Base-by-base conservation (phyloP, 2,888 invertebrate species). In the Odontomyia ornata region DNA sequence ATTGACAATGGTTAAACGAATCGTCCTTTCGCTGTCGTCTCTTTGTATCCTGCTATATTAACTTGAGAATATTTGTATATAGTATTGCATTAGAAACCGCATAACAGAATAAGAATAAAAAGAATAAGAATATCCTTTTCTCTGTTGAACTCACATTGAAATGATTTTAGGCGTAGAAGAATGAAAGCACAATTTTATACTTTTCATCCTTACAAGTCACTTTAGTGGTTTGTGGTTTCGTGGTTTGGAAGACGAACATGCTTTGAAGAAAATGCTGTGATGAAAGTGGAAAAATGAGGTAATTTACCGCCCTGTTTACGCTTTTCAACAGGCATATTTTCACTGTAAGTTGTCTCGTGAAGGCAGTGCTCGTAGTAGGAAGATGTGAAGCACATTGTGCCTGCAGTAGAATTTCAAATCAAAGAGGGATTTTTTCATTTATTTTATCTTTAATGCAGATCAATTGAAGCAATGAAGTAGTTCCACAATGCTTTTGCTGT, bases 111-210 rank as follows among this genome's bases (percentile, higher is more conserved):
- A 13, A 60, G 23, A 15, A 18, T 18, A 15, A 18, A 4, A 15
- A 18, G 18, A n/a, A n/a, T n/a, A 65, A 7, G 65, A 65, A 65
- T 36, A 43, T 52, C 36, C 36, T 52, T 23, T 46, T 47, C 15
- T 69, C 15, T 47, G 25, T 18, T 69, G 69, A 57, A 43, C 57
- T 60, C 36, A 21, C 43, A 36, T 36, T 23, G 43, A 18, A 60
- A 73, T 60, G 57, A 73, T 73, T 73, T 60, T 57, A 23, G 7
- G 9, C 36, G 9, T 9, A 36, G 9, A 18, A 25, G 7, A 13
- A 18, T 23, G 47, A 47, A 67, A n/a, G 52, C 71, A 52, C 46
- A 73, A 57, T 73, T 73, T 73, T 21, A 60, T 43, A 60, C 73
- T 73, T 73, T 30, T 9, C n/a, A 60, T 11, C 57, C 60, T 43